These are phyloP conservation scores for Orbicella faveolata DNA, from an alignment of 64 coral and sea anemone genomes.

Conservation along the genomic window DNA sequence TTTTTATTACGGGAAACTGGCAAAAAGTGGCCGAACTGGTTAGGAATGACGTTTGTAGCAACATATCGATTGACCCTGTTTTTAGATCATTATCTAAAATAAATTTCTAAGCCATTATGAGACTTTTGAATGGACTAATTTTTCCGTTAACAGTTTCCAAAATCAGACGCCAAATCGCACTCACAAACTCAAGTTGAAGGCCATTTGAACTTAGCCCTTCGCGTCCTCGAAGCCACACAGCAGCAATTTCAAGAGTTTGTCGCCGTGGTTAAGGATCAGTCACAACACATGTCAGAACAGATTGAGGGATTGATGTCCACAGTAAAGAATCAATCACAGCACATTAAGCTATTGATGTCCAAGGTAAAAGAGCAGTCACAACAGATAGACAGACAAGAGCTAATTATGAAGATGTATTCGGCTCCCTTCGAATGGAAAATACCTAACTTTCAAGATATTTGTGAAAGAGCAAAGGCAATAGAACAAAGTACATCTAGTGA, in stretches of 20 bases:
- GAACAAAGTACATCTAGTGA: not conserved
- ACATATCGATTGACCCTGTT: too few species aligned
- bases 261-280: constrained; percentile 19
- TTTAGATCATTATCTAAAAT: too few species aligned
- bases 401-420: not conserved
- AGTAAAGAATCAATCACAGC: too few species aligned
- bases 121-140: not conserved
- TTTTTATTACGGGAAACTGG: too few species aligned
- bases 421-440: constrained; percentile 24
- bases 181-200: constrained; percentile 2
- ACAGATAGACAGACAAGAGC: too few species aligned
- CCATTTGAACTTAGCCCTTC: constrained; percentile 21
- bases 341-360: not conserved
- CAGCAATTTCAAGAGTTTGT: not conserved
- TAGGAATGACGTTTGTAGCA: too few species aligned
- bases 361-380: too few species aligned
- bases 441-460: not conserved
- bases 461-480: not conserved
- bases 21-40: too few species aligned
- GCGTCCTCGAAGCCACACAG: constrained; percentile 14
- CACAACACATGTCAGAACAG: too few species aligned
- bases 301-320: too few species aligned
- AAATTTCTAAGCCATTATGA: too few species aligned
- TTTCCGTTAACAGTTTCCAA: not conserved
- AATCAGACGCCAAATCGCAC: constrained; percentile 2